Evolutionary conservation across 2,888 invertebrate genomes (phyloP).

Genomic region (Xylocampa areola): DNA sequence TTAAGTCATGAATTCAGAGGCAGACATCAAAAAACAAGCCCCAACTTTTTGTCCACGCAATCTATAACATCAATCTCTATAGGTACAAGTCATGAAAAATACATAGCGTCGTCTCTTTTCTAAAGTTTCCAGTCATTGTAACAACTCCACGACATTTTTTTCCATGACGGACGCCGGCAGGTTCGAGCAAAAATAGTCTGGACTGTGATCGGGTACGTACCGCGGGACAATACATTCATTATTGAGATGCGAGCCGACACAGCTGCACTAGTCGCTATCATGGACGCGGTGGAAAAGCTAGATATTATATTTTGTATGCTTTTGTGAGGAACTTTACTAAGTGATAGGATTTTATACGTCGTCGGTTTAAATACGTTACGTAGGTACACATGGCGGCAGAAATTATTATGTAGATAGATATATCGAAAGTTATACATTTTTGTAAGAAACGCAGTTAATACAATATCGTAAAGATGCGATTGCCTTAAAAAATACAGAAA

Average conservation of each 20-base stretch:
- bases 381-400: background rate
- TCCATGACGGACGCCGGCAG: slow-evolving; percentile 84
- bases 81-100: slow-evolving; percentile 55
- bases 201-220: slow-evolving; percentile 76
- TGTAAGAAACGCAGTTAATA: too few relatives aligned
- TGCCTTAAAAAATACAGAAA: too few relatives aligned
- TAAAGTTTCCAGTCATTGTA: slow-evolving; percentile 50
- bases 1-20: slow-evolving; percentile 24
- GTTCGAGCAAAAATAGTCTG: slow-evolving; percentile 87
- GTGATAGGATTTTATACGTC: too few relatives aligned
- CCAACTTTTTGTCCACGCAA: slow-evolving; percentile 26
- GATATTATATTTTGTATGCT: slow-evolving; percentile 13
- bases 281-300: slow-evolving; percentile 35
- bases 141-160: slow-evolving; percentile 66
- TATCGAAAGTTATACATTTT: too few relatives aligned
- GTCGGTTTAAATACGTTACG: background rate
- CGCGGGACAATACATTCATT: slow-evolving; percentile 88
- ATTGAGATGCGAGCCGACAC: slow-evolving; percentile 75
- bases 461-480: too few relatives aligned
- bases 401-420: background rate
- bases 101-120: slow-evolving; percentile 41
- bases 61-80: slow-evolving; percentile 43
- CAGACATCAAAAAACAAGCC: slow-evolving; percentile 21
- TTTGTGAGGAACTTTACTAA: slow-evolving; percentile 1
- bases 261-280: slow-evolving; percentile 49